Percentiles rank a stretch among this genome's conserved stretches.
These are phyloP conservation scores for Drosophila koepferae DNA, from an alignment of 2,888 invertebrate genomes.

Conservation along the genomic window DNA sequence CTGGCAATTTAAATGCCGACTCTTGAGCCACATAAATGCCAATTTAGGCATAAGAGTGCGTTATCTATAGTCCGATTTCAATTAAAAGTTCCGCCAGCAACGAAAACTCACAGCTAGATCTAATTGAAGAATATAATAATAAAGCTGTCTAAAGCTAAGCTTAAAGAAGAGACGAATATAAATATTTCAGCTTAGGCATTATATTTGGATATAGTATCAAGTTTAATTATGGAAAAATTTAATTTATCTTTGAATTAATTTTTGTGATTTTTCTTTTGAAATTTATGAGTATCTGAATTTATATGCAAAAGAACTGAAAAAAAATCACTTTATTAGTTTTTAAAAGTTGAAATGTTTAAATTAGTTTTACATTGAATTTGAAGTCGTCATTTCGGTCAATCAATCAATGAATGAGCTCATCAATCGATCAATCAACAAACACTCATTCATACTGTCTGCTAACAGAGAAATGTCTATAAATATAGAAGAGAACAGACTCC, in stretches of 20 bases:
- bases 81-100: slow-evolving; percentile 70
- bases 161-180: no score
- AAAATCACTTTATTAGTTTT: no score
- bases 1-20: slow-evolving; percentile 43
- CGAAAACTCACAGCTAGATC: slow-evolving; percentile 14
- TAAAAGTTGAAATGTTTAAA: no score
- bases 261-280: not conserved
- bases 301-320: no score
- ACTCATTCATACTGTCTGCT: not conserved
- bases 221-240: not conserved
- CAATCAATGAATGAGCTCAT: no score
- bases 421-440: not conserved
- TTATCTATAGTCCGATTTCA: slow-evolving; percentile 51
- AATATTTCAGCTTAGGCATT: not conserved
- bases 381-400: no score
- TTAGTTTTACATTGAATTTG: no score
- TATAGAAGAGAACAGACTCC: no score
- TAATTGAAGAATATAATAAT: slow-evolving; percentile 34
- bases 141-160: slow-evolving; percentile 2
- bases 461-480: no score
- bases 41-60: slow-evolving; percentile 54
- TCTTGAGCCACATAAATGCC: slow-evolving; percentile 53
- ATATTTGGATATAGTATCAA: not conserved
- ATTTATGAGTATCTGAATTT: no score
- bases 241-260: not conserved